Base-by-base conservation (phyloP, 2,888 invertebrate species). In the Brachypterus glaber region DNA sequence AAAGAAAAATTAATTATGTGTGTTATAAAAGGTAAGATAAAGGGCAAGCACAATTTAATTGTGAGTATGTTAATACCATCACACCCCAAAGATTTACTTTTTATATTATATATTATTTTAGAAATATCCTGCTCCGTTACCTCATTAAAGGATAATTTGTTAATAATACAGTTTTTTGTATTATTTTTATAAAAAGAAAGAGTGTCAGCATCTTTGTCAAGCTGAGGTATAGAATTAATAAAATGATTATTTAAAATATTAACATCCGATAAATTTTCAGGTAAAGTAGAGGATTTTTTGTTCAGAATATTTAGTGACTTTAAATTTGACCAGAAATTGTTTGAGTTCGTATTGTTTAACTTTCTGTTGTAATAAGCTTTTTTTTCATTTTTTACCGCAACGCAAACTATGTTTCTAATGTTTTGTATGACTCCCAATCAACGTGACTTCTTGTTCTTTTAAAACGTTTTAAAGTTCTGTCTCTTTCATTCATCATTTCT, bases 211-310 rank as follows among this genome's bases (percentile, higher is more conserved):
- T n/a, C n/a, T n/a, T n/a, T n/a, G n/a, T n/a, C n/a, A n/a, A n/a
- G n/a, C 14, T 8, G 7, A 15, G 31, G 31, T 7, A 31, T 31
- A 12, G 31, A 31, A 17, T 31, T 31, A 31, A 31, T 31, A 17
- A 31, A 31, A 31, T n/a, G 4, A n/a, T 31, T 31, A n/a, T 31
- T 31, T 4, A 31, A 15, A 15, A 4, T 4, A 31, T 31, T 17
- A 7, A 17, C 15, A 8, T 31, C 14, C 4, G 31, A 4, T 4
- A 31, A 17, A 7, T 31, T 4, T 4, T 31, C 31, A 4, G 31
- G 15, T 9, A 31, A 15, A n/a, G 3, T 7, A n/a, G n/a, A n/a
- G n/a, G n/a, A n/a, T n/a, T n/a, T n/a, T n/a, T n/a, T n/a, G n/a
- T n/a, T n/a, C n/a, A 31, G 7, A 4, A 31, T 16, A 31, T 31